A percentile compares a stretch with the other conserved stretches of the same genome.
Conservation (phyloP, 2,113 vertebrate species). For the Trichechus manatus region DNA sequence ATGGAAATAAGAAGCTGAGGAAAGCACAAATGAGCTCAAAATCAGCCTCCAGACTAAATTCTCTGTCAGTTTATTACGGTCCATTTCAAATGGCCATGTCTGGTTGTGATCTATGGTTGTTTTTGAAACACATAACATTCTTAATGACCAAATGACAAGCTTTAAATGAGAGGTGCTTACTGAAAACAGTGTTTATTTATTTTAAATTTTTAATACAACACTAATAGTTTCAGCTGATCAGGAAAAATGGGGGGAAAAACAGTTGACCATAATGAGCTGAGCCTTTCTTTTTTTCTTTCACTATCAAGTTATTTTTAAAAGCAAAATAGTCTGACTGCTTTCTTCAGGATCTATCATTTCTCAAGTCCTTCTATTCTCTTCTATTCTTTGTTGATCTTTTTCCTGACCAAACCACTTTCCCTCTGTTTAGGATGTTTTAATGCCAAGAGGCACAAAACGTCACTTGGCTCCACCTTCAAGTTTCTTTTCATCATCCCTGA, state of each 20-base stretch:
- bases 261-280: not conserved
- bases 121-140: conserved; percentile 26
- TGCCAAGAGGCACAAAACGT: conserved; percentile 2
- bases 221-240: not conserved
- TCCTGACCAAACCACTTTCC: not conserved
- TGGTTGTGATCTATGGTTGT: not conserved
- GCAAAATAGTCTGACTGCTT: conserved; percentile 3
- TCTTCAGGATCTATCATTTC: not conserved
- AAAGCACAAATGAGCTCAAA: conserved; percentile 46
- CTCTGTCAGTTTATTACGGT: not conserved
- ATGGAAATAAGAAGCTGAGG: conserved; percentile 9
- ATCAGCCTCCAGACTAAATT: conserved; percentile 15
- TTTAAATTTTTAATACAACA: not conserved
- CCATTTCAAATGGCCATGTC: not conserved
- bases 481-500: conserved; percentile 39
- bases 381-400: not conserved
- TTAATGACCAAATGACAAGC: conserved; percentile 20
- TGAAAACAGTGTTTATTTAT: not conserved
- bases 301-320: conserved; percentile 6
- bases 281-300: not conserved
- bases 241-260: not conserved
- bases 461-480: not conserved
- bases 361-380: conserved; percentile 30
- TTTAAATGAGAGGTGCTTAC: conserved; percentile 15
- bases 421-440: conserved; percentile 5